These are phyloP conservation scores for Polia nebulosa DNA, from an alignment of 2,888 invertebrate species.

Conservation along the genomic window DNA sequence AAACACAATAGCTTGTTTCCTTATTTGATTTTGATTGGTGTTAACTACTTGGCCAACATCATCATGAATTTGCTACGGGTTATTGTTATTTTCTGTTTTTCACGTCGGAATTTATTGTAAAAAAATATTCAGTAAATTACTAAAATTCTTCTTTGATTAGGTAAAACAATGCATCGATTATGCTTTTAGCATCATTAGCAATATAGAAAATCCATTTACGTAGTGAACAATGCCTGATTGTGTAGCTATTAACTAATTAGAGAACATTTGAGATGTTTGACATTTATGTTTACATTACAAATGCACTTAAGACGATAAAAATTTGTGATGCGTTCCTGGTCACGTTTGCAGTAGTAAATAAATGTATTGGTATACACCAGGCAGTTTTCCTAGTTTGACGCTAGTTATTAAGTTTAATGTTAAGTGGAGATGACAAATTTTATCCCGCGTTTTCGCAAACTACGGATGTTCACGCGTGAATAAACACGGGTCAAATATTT, in stretches of 20 bases:
- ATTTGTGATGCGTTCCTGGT: constrained; percentile 23
- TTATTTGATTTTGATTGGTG: constrained; percentile 31
- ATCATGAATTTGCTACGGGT: constrained; percentile 14
- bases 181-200: neutral
- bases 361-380: constrained; percentile 8
- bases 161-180: constrained; percentile 26
- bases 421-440: neutral
- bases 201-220: constrained; percentile 12
- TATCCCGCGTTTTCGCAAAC: constrained; percentile 11
- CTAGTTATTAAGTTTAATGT: constrained; percentile 8
- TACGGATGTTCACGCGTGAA: neutral
- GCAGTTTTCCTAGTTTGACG: constrained; percentile 11
- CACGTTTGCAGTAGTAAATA: constrained; percentile 30
- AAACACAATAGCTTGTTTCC: constrained; percentile 42
- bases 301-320: constrained; percentile 35
- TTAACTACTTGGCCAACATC: constrained; percentile 14
- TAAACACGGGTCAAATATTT: constrained; percentile 11
- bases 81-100: constrained; percentile 24
- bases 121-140: constrained; percentile 6
- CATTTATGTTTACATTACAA: constrained; percentile 42
- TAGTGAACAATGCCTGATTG: constrained; percentile 33
- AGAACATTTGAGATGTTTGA: constrained; percentile 54
- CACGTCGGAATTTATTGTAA: constrained; percentile 25
- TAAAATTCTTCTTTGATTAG: constrained; percentile 1
- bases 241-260: constrained; percentile 39